Percentiles rank a stretch among this genome's conserved stretches.
Conservation (phyloP, 92 coral and sea anemone genomes). For the Metridium senile region DNA sequence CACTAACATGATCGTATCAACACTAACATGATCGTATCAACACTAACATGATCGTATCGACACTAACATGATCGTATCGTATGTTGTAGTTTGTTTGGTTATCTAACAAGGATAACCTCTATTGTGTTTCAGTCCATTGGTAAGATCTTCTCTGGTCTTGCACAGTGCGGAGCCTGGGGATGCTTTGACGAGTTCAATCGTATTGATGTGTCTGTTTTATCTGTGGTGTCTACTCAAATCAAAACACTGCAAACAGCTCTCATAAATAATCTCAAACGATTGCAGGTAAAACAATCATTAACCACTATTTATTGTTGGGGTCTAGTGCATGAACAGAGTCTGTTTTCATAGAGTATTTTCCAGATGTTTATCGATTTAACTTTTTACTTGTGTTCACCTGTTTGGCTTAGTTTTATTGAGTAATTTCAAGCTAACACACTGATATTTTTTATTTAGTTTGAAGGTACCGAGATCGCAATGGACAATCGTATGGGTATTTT, state of each 20-base stretch:
- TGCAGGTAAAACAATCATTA: slow-evolving; percentile 60
- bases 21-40: too few species aligned
- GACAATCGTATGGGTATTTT: slow-evolving; percentile 97
- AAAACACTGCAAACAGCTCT: slow-evolving; percentile 94
- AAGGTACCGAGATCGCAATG: slow-evolving; percentile 95
- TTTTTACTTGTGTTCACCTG: too few species aligned
- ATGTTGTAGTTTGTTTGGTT: neutral
- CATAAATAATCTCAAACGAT: slow-evolving; percentile 85
- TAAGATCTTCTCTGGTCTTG: slow-evolving; percentile 97
- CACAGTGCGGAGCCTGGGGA: slow-evolving; percentile 99
- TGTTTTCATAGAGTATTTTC: neutral
- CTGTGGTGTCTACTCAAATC: slow-evolving; percentile 97
- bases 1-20: too few species aligned
- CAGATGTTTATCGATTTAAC: neutral
- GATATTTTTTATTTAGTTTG: slow-evolving; percentile 70
- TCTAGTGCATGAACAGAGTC: too few species aligned
- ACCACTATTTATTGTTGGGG: neutral
- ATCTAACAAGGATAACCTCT: neutral
- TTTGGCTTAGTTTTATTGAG: neutral
- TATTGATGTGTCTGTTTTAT: slow-evolving; percentile 96
- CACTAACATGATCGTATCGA: too few species aligned
- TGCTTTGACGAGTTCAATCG: slow-evolving; percentile 99
- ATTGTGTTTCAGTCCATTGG: slow-evolving; percentile 80
- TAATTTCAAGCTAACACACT: neutral
- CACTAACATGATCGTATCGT: too few species aligned